Conservation (phyloP, 2,113 vertebrate genomes). For the Rhynchomys soricoides region DNA sequence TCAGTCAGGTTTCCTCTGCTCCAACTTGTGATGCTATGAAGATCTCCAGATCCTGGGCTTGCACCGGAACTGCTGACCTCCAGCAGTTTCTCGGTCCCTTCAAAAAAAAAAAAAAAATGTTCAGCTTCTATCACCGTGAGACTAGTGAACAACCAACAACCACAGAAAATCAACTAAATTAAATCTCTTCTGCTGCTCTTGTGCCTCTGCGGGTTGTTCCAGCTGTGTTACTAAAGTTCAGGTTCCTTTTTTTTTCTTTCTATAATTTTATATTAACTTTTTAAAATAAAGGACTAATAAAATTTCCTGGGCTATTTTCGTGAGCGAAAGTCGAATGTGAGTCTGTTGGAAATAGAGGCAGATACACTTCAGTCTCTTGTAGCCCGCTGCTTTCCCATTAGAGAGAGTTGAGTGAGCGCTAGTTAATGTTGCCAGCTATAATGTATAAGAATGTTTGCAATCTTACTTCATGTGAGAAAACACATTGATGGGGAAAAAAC, state of each 20-base stretch:
- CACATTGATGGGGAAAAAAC: too few species aligned
- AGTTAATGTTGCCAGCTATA: slow-evolving; percentile 99
- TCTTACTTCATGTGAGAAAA: too few species aligned
- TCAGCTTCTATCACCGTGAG: slow-evolving; percentile 98
- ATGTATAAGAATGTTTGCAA: too few species aligned
- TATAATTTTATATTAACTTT: slow-evolving; percentile 84
- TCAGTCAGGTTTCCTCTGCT: neutral
- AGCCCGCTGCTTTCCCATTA: slow-evolving; percentile 96
- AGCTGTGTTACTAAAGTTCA: slow-evolving; percentile 81
- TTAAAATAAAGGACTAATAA: slow-evolving; percentile 75
- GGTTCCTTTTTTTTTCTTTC: slow-evolving; percentile 76
- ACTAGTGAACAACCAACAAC: slow-evolving; percentile 93
- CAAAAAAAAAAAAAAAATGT: slow-evolving; percentile 99
- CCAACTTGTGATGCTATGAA: slow-evolving; percentile 93
- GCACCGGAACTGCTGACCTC: slow-evolving; percentile 95
- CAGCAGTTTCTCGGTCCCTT: slow-evolving; percentile 99
- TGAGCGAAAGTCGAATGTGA: slow-evolving; percentile 82
- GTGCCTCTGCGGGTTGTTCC: slow-evolving; percentile 81
- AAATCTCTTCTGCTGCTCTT: slow-evolving; percentile 83
- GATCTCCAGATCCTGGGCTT: slow-evolving; percentile 96
- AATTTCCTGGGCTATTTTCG: slow-evolving; percentile 79
- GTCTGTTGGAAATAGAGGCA: slow-evolving; percentile 84
- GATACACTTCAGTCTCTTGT: slow-evolving; percentile 90
- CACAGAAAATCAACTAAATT: slow-evolving; percentile 87
- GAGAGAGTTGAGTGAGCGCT: slow-evolving; percentile 98